A percentile compares a stretch with the other conserved stretches of the same genome.
phyloP scores from a whole-genome alignment of 2,888 invertebrate genomes.

The Acleris sparsana region DNA sequence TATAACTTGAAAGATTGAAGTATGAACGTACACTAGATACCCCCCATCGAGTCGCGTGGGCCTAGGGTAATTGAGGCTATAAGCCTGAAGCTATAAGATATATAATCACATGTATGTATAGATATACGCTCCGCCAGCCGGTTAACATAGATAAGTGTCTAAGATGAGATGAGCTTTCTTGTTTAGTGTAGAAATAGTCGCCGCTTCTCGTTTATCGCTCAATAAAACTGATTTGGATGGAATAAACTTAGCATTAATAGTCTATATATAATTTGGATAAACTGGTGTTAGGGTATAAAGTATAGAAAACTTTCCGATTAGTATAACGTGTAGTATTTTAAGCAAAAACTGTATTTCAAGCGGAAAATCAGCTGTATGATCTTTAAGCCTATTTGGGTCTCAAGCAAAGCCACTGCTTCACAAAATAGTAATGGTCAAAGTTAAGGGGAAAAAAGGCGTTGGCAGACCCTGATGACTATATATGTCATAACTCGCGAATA shows the following conservation, averaged over 20 bases:
- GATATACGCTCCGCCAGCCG: slow-evolving; percentile 9
- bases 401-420: no score
- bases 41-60: slow-evolving; percentile 10
- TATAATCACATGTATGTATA: slow-evolving; percentile 26
- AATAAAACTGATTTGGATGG: slow-evolving; percentile 20
- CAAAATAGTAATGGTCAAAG: no score
- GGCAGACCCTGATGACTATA: no score
- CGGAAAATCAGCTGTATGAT: no score
- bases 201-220: slow-evolving; percentile 7
- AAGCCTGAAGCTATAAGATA: slow-evolving; percentile 22
- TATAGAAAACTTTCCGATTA: no score
- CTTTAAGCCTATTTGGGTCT: no score
- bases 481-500: no score
- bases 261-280: no score
- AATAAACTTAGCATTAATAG: slow-evolving; percentile 1
- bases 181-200: slow-evolving; percentile 21
- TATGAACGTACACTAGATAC: not conserved
- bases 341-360: no score
- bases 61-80: slow-evolving; percentile 8
- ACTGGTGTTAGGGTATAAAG: no score
- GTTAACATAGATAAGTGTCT: slow-evolving; percentile 28
- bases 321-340: no score
- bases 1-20: not conserved
- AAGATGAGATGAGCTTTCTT: slow-evolving; percentile 12
- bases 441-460: no score